phyloP scores from a whole-genome alignment of 1,140 invertebrate species.

The Oryctes rhinoceros region DNA sequence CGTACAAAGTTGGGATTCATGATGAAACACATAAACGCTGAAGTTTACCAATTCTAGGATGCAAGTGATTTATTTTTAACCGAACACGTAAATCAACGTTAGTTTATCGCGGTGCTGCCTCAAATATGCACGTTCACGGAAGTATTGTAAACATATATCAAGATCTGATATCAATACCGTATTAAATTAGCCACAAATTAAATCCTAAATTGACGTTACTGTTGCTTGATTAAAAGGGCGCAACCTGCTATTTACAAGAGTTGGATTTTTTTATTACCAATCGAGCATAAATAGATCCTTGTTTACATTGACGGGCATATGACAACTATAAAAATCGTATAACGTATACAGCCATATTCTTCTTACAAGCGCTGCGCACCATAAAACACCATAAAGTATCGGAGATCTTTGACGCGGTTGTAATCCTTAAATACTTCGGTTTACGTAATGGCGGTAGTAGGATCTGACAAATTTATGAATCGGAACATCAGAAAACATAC shows the following conservation, averaged over 20 bases:
- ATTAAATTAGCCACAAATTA: neutral
- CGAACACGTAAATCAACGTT: neutral
- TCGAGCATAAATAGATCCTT: neutral
- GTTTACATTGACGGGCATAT: neutral
- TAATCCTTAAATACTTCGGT: constrained; percentile 2
- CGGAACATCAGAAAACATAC: neutral
- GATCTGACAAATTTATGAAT: neutral
- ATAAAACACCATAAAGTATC: neutral
- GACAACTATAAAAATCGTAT: neutral
- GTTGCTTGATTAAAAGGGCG: neutral
- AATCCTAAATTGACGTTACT: neutral
- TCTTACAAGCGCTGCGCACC: neutral
- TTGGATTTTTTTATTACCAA: neutral
- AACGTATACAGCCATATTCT: neutral
- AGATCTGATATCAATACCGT: neutral
- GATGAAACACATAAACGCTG: constrained; percentile 37
- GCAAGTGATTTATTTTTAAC: constrained; percentile 39
- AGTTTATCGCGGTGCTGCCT: neutral
- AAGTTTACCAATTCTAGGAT: constrained; percentile 45
- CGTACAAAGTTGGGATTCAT: constrained; percentile 43
- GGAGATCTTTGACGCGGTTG: neutral
- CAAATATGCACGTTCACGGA: neutral
- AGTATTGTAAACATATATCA: neutral
- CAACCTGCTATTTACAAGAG: neutral
- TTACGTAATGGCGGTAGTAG: neutral